Conservation (phyloP, 2,888 invertebrate genomes). For the Drosophila robusta region DNA sequence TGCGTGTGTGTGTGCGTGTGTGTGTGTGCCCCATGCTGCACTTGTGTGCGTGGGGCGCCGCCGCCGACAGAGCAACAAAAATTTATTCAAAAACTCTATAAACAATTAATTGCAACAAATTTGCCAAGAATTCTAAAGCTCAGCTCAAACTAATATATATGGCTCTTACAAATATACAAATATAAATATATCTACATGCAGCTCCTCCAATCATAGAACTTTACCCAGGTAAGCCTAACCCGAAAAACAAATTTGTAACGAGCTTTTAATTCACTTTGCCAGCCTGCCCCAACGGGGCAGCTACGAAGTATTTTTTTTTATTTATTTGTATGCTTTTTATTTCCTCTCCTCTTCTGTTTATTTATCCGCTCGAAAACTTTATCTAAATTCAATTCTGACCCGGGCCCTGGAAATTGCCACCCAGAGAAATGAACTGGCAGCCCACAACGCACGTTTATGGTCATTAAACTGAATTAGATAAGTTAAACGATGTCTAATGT, state of each 20-base stretch:
- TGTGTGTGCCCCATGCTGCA: slow-evolving; percentile 45
- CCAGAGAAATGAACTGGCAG: slow-evolving; percentile 4
- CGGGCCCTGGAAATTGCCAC: slow-evolving; percentile 27
- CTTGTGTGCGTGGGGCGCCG: slow-evolving; percentile 49
- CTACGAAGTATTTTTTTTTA: slow-evolving; percentile 6
- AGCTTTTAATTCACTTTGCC: slow-evolving; percentile 54
- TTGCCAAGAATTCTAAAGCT: too few species aligned
- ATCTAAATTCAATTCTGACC: slow-evolving; percentile 55
- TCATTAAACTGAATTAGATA: slow-evolving; percentile 64
- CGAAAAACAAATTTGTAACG: slow-evolving; percentile 37
- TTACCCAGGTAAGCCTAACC: slow-evolving; percentile 24
- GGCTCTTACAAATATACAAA: background rate
- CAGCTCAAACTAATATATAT: too few species aligned
- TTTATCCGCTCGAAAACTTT: slow-evolving; percentile 43
- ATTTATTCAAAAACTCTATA: slow-evolving; percentile 34
- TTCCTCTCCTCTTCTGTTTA: slow-evolving; percentile 21
- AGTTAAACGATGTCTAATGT: slow-evolving; percentile 71
- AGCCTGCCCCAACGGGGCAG: slow-evolving; percentile 6
- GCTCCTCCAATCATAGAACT: background rate
- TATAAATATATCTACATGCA: background rate
- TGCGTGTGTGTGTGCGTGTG: slow-evolving; percentile 8
- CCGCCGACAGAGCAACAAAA: slow-evolving; percentile 29
- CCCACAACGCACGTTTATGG: slow-evolving; percentile 42
- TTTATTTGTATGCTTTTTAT: slow-evolving; percentile 17
- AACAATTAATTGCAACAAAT: background rate